These are phyloP conservation scores for Pachyseris speciosa DNA, from an alignment of 64 coral and sea anemone species.

Conservation along the genomic window DNA sequence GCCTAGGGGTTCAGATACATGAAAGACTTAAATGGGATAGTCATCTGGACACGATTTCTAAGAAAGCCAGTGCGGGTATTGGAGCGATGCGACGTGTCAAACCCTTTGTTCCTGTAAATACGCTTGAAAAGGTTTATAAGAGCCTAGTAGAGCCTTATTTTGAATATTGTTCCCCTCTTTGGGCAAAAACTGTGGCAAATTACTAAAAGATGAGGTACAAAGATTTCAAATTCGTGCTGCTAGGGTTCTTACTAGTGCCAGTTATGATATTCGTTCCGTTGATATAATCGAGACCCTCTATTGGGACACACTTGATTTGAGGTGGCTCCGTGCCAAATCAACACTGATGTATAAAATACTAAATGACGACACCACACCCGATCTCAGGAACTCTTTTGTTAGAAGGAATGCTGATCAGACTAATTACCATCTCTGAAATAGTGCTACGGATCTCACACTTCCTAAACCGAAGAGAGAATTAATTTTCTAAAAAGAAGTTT, in stretches of 20 bases:
- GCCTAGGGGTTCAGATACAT: constrained; percentile 18
- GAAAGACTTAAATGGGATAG: constrained; percentile 15
- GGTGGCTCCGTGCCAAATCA: constrained; percentile 7
- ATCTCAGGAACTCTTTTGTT: constrained; percentile 51
- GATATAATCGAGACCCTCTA: not conserved
- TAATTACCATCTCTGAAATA: constrained; percentile 42
- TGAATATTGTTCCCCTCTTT: constrained; percentile 10
- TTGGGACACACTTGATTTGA: constrained; percentile 5
- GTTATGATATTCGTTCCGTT: constrained; percentile 23
- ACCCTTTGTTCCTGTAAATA: not conserved
- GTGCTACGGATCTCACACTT: constrained; percentile 21
- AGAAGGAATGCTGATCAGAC: constrained; percentile 12
- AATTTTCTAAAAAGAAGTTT: constrained; percentile 56
- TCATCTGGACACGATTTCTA: constrained; percentile 6
- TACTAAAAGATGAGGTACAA: not conserved
- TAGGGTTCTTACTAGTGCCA: constrained; percentile 6
- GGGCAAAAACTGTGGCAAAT: not conserved
- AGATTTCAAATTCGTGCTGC: constrained; percentile 28
- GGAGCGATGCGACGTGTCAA: constrained; percentile 15
- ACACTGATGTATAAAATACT: constrained; percentile 35
- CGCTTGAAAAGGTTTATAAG: not conserved
- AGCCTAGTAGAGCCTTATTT: constrained; percentile 1
- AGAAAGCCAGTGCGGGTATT: not conserved
- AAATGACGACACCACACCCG: constrained; percentile 3
- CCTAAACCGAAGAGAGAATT: constrained; percentile 47